Conservation (phyloP, 2,113 vertebrate genomes). For the Labrus mixtus region DNA sequence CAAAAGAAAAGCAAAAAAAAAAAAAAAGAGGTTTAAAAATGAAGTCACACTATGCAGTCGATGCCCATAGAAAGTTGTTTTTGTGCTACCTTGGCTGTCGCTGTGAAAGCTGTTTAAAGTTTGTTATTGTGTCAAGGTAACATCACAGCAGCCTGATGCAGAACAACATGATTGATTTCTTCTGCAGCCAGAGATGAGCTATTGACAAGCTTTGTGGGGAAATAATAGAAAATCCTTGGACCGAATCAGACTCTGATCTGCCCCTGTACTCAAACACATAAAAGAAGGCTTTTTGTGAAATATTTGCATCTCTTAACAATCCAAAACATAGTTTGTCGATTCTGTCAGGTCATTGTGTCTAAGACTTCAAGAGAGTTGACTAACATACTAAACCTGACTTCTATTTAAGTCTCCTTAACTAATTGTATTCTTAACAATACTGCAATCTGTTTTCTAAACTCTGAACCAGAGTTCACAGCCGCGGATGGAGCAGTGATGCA, state of each 20-base stretch:
- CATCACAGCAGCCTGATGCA: constrained; percentile 3
- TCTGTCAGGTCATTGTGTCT: too few relatives aligned
- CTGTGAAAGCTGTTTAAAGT: constrained; percentile 14
- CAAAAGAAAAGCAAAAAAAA: constrained; percentile 3
- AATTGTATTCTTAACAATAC: too few relatives aligned
- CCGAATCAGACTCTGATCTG: not conserved
- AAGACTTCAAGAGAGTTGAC: too few relatives aligned
- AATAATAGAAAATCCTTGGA: constrained; percentile 7
- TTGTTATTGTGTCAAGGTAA: constrained; percentile 3
- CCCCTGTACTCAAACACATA: not conserved
- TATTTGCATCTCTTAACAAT: not conserved
- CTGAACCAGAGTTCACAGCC: too few relatives aligned
- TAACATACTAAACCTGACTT: too few relatives aligned
- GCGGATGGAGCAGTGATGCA: too few relatives aligned
- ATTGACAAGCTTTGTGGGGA: not conserved
- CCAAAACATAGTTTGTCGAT: not conserved
- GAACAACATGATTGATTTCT: not conserved
- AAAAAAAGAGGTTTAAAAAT: not conserved
- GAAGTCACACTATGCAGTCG: not conserved
- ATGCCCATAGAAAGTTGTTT: not conserved
- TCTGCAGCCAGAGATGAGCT: not conserved
- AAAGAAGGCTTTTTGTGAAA: not conserved
- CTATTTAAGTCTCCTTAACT: too few relatives aligned
- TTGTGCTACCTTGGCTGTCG: constrained; percentile 8
- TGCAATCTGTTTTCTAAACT: too few relatives aligned